Evolutionary conservation across 2,797 vertebrate genomes (phyloP).

Genomic region (Platyrinchus mystaceus): DNA sequence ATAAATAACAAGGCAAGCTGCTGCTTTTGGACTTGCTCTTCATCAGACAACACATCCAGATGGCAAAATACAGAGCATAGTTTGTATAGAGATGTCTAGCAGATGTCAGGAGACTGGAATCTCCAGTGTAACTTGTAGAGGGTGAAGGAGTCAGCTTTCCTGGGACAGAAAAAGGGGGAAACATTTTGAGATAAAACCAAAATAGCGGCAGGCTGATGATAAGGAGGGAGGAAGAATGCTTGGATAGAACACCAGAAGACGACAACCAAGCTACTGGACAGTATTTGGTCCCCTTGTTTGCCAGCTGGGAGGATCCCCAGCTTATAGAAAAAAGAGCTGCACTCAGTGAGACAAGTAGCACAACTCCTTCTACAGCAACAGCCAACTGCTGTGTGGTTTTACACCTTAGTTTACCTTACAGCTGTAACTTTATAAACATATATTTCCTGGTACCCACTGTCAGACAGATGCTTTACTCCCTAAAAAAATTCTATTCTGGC

Average conservation of each 20-base stretch:
- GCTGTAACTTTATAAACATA: not conserved
- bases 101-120: constrained; percentile 29
- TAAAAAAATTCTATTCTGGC: not conserved
- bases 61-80: constrained; percentile 17
- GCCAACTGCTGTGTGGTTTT: not conserved
- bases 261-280: not conserved
- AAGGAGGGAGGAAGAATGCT: not conserved
- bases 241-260: not conserved
- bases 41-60: constrained; percentile 36
- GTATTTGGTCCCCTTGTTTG: not conserved
- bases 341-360: not conserved
- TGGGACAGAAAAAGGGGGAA: not conserved
- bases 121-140: not conserved
- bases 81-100: constrained; percentile 24
- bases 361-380: not conserved
- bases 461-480: not conserved
- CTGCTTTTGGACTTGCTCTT: constrained; percentile 32
- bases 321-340: not conserved
- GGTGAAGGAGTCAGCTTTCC: not conserved
- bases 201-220: not conserved
- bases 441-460: not conserved
- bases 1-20: constrained; percentile 17
- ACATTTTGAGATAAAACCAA: not conserved
- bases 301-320: not conserved
- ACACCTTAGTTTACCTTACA: not conserved